Conservation (phyloP, 2,113 vertebrate genomes). For the Oncorhynchus nerka region DNA sequence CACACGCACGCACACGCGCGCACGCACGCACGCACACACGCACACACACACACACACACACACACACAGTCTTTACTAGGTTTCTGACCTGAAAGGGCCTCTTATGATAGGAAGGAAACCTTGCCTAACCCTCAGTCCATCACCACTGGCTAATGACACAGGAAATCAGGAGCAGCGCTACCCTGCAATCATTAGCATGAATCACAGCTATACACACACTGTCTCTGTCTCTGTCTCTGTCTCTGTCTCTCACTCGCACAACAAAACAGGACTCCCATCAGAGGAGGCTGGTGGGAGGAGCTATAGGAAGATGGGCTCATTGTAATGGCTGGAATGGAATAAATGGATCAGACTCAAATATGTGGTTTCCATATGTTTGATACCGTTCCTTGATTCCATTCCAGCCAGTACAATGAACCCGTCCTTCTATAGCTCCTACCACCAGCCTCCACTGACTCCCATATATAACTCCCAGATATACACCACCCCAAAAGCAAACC, state of each 20-base stretch:
- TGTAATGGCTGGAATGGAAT: no score
- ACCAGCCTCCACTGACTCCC: no score
- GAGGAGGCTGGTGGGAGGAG: no score
- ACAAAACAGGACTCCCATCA: background rate
- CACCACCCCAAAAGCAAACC: conserved; percentile 7
- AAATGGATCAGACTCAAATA: no score
- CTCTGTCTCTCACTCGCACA: background rate
- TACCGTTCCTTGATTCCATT: no score
- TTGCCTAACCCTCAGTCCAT: background rate
- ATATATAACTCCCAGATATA: background rate
- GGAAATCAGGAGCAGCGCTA: conserved; percentile 36
- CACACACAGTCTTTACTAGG: background rate
- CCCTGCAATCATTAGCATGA: conserved; percentile 51
- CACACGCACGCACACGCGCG: conserved; percentile 3
- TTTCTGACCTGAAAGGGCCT: background rate
- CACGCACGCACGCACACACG: background rate
- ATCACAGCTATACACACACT: conserved; percentile 34
- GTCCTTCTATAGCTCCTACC: no score
- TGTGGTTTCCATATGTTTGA: no score
- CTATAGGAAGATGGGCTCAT: no score
- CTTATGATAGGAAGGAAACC: background rate
- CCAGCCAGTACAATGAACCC: no score
- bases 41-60: conserved; percentile 8
- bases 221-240: no score
- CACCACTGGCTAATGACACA: conserved; percentile 44